A percentile compares a stretch with the other conserved stretches of the same genome.
Evolutionary conservation across 1,140 invertebrate species (phyloP).

Genomic region (Frieseomelitta varia): DNA sequence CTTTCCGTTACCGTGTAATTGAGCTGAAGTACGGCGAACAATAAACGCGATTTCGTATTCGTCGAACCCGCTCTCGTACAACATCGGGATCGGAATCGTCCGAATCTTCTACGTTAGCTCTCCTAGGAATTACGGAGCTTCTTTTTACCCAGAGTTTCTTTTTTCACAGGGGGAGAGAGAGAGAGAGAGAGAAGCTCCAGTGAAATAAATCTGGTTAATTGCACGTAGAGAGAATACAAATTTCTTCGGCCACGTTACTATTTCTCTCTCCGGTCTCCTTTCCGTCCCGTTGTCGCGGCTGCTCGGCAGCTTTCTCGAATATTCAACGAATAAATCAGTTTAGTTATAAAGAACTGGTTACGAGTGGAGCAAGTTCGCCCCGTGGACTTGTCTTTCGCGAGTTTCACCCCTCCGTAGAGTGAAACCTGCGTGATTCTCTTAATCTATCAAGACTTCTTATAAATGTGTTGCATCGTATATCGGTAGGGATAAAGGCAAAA

Average conservation of each 20-base stretch:
- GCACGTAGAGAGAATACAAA: slow-evolving; percentile 22
- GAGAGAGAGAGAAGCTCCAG: not conserved
- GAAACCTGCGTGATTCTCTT: not conserved
- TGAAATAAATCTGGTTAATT: slow-evolving; percentile 36
- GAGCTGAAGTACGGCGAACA: slow-evolving; percentile 18
- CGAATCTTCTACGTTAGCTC: too few relatives aligned
- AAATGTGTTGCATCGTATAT: too few relatives aligned
- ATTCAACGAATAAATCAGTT: slow-evolving; percentile 7
- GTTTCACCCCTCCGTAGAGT: not conserved
- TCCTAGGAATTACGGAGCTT: not conserved
- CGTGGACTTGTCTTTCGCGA: not conserved
- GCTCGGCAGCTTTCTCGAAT: not conserved
- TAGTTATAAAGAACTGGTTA: not conserved
- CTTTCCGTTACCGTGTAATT: slow-evolving; percentile 34
- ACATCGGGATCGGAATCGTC: not conserved
- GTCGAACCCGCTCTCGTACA: not conserved
- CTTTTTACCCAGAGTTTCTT: not conserved
- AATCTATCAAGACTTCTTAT: not conserved
- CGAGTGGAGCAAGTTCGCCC: not conserved
- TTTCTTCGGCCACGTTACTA: not conserved
- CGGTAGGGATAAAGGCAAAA: not conserved
- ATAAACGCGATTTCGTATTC: slow-evolving; percentile 37
- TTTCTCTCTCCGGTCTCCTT: too few relatives aligned
- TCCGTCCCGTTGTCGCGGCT: not conserved
- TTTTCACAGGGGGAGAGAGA: not conserved